phyloP scores from a whole-genome alignment of 2,113 vertebrate species.

The Axis porcinus region DNA sequence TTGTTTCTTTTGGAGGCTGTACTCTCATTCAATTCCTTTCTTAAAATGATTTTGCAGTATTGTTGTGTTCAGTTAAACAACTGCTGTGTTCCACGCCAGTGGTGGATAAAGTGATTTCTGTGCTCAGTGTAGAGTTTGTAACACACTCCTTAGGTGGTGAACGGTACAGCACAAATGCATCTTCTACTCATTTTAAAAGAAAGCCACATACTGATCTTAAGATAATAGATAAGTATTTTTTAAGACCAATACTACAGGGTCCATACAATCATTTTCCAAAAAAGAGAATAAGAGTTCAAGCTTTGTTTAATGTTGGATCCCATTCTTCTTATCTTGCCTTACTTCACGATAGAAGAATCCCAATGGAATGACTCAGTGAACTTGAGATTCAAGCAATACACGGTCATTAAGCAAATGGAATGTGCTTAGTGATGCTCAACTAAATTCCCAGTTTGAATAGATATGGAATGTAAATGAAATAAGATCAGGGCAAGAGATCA shows the following conservation, averaged over 20 bases:
- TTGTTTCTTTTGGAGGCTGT: conserved; percentile 36
- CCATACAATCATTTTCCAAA: conserved; percentile 23
- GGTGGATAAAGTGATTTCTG: conserved; percentile 43
- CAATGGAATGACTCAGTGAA: conserved; percentile 5
- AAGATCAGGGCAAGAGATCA: conserved; percentile 53
- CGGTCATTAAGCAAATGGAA: conserved; percentile 59
- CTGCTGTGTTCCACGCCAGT: conserved; percentile 35
- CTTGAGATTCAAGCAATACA: conserved; percentile 53
- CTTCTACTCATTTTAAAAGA: neutral
- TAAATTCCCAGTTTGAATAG: conserved; percentile 33
- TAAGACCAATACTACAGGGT: neutral
- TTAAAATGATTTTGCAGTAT: conserved; percentile 52
- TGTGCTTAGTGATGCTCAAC: conserved; percentile 56
- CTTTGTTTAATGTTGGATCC: neutral
- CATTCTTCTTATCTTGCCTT: neutral
- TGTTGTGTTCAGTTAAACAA: conserved; percentile 54
- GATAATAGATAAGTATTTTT: neutral
- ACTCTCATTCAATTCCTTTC: conserved; percentile 41
- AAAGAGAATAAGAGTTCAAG: neutral
- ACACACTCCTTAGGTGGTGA: neutral
- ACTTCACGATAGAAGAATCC: conserved; percentile 1
- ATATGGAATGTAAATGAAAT: conserved; percentile 60
- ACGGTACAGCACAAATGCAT: neutral
- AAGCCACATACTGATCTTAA: neutral
- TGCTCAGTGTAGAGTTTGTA: neutral